Evolutionary conservation across 2,113 vertebrate genomes (phyloP), one percentile per base, ranked within the genome.

Genomic region (Rhinichthys klamathensis): DNA sequence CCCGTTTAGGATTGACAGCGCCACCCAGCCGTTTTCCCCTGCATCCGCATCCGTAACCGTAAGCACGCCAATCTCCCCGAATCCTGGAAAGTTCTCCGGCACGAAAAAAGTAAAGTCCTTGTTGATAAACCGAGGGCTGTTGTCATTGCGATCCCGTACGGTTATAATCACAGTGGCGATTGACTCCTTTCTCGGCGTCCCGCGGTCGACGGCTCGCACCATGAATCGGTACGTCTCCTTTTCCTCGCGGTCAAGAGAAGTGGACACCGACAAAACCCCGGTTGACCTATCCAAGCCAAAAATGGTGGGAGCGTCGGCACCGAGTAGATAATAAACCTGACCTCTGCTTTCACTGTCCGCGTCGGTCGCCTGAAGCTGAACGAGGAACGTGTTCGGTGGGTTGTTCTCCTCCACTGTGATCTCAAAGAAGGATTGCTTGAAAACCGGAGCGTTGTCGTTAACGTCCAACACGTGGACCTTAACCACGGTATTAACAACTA

Each of bases 101-200:
- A 99, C 96, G 1, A 99, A 99, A 93, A 99, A 99, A 23, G 97
- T 99, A 89, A 99, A 99, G 90, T 99, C 98, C 89, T 98, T 99
- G 90, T 99, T 98, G 93, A 99, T 98, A 90, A 99, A 99, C 74
- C 96, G 94, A 4, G 98, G 98, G 76, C 96, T 97, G 92, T 99
- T 99, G 94, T 99, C 98, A 74, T 99, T 99, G 93, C 96, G 97
- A 92, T 99, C 98, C 90, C 96, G 88, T 3, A 99, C 97, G 0
- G 95, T 97, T 87, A 99, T 91, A 58, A 95, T 91, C 73, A 99
- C 95, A 0, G 98, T 98, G 74, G 97, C 97, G 69, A 98, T 94
- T 0, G 97, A 96, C 93, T 99, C 97, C 88, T 91, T 96, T 75
- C 96, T 94, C 4, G 98, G 98, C 5, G 93, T 94, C 9, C 98